Evolutionary conservation across 1,140 invertebrate genomes (phyloP), one percentile per base, ranked within the genome.

Genomic region (Meloidogyne floridensis): DNA sequence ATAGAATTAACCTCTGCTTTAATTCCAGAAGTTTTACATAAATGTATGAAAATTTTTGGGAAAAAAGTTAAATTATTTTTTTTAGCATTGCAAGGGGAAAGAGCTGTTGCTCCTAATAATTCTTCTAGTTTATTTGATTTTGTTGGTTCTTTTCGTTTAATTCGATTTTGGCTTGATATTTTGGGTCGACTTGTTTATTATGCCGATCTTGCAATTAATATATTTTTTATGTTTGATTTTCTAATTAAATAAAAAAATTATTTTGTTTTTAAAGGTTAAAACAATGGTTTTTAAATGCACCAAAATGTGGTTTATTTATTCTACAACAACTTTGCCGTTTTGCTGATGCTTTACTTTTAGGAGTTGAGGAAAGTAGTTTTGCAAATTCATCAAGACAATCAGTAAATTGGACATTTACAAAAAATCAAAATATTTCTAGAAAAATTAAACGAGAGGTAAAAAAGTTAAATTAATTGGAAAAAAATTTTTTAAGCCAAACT

Each of bases 61-160:
- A 77, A n/a, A 18, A 79, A 10, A 20, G 5, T 65, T 43, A 6
- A 47, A 71, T 73, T 59, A 54, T 18, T 81, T 82, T 53, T 82
- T 83, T 73, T 18, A 88, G 87, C 82, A 56, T 82, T 88, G 20
- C 81, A 87, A 56, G 86, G 86, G 20, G 81, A 84, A 2, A 32
- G 32, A 32, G 74, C 72, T 8, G 71, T 75, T 42, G 78, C 81
- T n/a, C 86, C 87, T 13, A 53, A 4, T 72, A 51, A 72, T 15
- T 51, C 77, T 42, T 53, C 47, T 59, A 83, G 86, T 15, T 65
- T 84, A 2, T 76, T 88, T 72, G 76, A 74, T 18, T 88, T 87
- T 71, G 32, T 86, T 18, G 53, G 74, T 51, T 82, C 80, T 15
- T 88, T 87, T 75, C 81, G 85, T 42, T 10, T 86, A 1, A 59